phyloP scores from a whole-genome alignment of 2,113 vertebrate genomes.

The Lamprologus sp. region DNA sequence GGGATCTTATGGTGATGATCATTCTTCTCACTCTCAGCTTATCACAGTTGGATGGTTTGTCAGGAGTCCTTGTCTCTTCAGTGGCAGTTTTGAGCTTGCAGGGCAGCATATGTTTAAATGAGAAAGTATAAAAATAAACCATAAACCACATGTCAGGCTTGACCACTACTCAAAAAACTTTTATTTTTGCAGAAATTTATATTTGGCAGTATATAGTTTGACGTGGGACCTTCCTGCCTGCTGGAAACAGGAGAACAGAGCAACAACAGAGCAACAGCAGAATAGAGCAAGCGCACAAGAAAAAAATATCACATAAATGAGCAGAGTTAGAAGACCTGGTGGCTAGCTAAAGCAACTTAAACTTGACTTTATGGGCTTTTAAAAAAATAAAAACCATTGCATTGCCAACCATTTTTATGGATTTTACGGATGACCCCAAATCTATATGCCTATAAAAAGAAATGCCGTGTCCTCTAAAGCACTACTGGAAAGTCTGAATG shows the following conservation, averaged over 20 bases:
- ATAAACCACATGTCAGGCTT: background rate
- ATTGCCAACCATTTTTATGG: background rate
- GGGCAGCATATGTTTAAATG: background rate
- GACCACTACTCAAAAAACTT: accelerated
- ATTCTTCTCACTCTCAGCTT: background rate
- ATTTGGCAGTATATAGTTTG: background rate
- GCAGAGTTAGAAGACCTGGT: background rate
- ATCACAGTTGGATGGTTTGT: background rate
- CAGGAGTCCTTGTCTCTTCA: background rate
- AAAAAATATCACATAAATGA: background rate
- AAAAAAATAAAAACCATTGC: background rate
- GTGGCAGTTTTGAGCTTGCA: background rate
- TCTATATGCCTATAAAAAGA: background rate
- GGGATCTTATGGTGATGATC: background rate
- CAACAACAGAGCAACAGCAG: background rate
- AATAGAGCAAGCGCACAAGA: background rate
- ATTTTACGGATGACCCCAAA: background rate
- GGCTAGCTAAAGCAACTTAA: background rate
- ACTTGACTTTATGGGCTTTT: background rate
- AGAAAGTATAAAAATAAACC: background rate
- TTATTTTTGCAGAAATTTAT: background rate
- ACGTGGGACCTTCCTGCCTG: accelerated
- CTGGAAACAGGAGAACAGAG: accelerated
- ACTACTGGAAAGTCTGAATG: background rate
- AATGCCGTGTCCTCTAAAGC: accelerated